Evolutionary conservation across 2,797 vertebrate species (phyloP), one percentile per base, ranked within the genome.

Genomic region (Babyrousa celebensis): DNA sequence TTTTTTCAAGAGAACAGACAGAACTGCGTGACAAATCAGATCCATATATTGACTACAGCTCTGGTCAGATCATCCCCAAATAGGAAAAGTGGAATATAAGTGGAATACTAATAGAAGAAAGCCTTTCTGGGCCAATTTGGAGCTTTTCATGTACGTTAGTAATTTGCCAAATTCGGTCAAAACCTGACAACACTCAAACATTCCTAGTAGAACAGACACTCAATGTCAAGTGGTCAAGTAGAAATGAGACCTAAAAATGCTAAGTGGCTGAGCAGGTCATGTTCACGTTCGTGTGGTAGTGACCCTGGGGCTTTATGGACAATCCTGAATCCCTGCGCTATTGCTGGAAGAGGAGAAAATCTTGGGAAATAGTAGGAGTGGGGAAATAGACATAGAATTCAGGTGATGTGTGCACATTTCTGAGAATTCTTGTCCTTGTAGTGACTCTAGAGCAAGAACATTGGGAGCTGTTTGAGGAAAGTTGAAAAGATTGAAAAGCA

Each of bases 401-500:
- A 80, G 67, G 36, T 0, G 2, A 21, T 25, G 18, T 80, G 17
- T 75, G 18, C 21, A 18, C 67, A 27, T 58, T 71, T 77, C 84
- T 9, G 60, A 95, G 71, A 92, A 93, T 72, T 77, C n/a, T 60
- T 48, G 3, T 70, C 56, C 29, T n/a, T 32, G 15, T 32, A 12
- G 11, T 56, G 23, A 82, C 29, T 70, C 10, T 70, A 36, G 9
- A 93, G 48, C 48, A n/a, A 85, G 67, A 14, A 0, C 23, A n/a
- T 56, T 29, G 25, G 68, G 29, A 77, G 32, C 40, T 65, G 10
- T 70, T 83, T 86, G 70, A 54, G 40, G 40, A 75, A 86, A 84
- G 60, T 4, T 80, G 27, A 58, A 20, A 60, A 78, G 25, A 68
- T 84, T 89, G 74, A 93, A 96, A 91, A 95, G 80, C 60, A 84